Evolutionary conservation across 1,140 invertebrate genomes (phyloP).

Genomic region (Ips typographus): DNA sequence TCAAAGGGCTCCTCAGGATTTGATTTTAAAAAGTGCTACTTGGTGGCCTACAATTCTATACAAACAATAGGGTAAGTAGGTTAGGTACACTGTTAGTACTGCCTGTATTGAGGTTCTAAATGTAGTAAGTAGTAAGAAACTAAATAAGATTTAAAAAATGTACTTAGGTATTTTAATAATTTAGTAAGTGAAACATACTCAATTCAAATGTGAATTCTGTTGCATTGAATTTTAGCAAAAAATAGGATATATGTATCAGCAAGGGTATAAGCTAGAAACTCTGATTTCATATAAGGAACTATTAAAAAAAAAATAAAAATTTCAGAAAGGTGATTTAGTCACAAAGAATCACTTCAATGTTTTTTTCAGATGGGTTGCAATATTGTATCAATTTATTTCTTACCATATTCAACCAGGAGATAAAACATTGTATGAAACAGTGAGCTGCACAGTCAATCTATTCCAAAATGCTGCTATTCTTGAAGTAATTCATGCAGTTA

Average conservation of each 20-base stretch:
- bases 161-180: neutral
- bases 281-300: neutral
- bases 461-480: constrained; percentile 90
- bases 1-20: neutral
- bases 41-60: constrained; percentile 4
- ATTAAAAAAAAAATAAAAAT: neutral
- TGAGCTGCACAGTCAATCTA: constrained; percentile 70
- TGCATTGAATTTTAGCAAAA: neutral
- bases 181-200: neutral
- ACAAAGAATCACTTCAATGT: constrained; percentile 41
- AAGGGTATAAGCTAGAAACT: neutral
- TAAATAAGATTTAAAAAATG: neutral
- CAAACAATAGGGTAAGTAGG: constrained; percentile 15
- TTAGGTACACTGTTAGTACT: neutral
- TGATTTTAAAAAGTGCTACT: neutral
- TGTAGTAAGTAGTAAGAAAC: neutral
- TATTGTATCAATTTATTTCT: constrained; percentile 64
- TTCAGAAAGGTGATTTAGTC: too few relatives aligned
- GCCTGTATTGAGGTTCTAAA: neutral
- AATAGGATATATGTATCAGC: neutral
- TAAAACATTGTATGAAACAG: constrained; percentile 65
- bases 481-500: constrained; percentile 80
- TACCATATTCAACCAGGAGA: constrained; percentile 56
- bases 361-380: constrained; percentile 71
- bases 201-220: neutral